Evolutionary conservation across 2,888 invertebrate species (phyloP), one percentile per base, ranked within the genome.

Genomic region (Sipha maydis): DNA sequence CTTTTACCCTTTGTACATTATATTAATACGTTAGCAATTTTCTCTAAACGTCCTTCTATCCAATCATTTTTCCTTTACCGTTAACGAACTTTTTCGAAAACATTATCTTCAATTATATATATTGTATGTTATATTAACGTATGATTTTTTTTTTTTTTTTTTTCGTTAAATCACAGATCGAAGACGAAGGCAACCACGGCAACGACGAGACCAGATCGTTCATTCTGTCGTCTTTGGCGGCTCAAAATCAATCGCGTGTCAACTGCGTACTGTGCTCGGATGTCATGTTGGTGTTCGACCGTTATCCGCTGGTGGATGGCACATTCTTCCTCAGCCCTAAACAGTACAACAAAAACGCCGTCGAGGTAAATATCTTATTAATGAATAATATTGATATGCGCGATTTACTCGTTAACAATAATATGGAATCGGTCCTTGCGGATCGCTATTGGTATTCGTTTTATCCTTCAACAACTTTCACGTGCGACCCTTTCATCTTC

Each of bases 201-300:
- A 99, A 99, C 93, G 99, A 99, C 92, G 99, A 99, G 92, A 98
- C 98, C 82, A 95, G 99, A 91, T 96, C 97, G 91, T 99, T 99
- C 93, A 97, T 99, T 91, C 93, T 99, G 92, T 97, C 98, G 90
- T 98, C 97, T 76, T 93, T 99, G 92, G 98, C 98, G 90, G 97
- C 97, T 56, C 95, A 97, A 92, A 97, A 97, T 91, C 96, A 96
- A 93, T 95, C 96, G 90, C 94, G 95, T 91, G 97, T 96, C 76
- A 95, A 95, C 89, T 99, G 96, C 93, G 96, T 97, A 90, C 94
- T 96, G 90, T 98, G 99, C 93, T 95, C 96, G 91, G 96, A 95
- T 88, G 95, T 96, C 89, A 94, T 99, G 94, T 94, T 96, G 90
- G 98, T 99, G 89, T 99, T 97, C 93, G 99, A 99, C 93, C 95